phyloP scores from a whole-genome alignment of 1,140 invertebrate species.

The Trachymyrmex septentrionalis region DNA sequence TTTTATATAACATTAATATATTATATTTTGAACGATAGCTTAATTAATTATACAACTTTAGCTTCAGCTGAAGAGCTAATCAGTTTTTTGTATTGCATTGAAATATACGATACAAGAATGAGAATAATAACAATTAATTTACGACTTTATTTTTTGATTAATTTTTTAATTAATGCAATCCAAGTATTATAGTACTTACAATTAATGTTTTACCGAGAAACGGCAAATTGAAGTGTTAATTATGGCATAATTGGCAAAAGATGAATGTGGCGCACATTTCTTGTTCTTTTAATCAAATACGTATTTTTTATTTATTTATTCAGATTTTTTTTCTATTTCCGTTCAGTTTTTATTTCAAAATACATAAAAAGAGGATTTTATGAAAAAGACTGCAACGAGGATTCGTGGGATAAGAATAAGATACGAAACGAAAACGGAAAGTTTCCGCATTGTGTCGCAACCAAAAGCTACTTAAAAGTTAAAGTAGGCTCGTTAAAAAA shows the following conservation, averaged over 20 bases:
- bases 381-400: constrained; percentile 22
- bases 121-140: constrained; percentile 5
- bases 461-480: constrained; percentile 79
- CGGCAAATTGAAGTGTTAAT: constrained; percentile 22
- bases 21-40: too few species aligned
- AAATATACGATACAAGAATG: neutral
- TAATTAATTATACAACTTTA: neutral
- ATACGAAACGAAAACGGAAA: constrained; percentile 65
- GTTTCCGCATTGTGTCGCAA: constrained; percentile 76
- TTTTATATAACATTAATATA: neutral
- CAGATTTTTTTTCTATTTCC: neutral
- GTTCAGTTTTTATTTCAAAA: constrained; percentile 33
- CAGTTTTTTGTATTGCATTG: neutral
- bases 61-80: neutral
- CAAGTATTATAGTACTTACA: neutral
- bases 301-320: constrained; percentile 71
- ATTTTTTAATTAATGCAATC: neutral
- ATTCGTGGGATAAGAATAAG: constrained; percentile 32
- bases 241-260: neutral
- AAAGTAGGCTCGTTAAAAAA: constrained; percentile 74
- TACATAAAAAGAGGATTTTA: constrained; percentile 40
- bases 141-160: neutral
- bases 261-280: constrained; percentile 64
- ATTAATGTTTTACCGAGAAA: neutral
- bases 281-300: constrained; percentile 73